These are phyloP conservation scores for Eupithecia pulchellata DNA, from an alignment of 2,888 invertebrate genomes.

Conservation along the genomic window DNA sequence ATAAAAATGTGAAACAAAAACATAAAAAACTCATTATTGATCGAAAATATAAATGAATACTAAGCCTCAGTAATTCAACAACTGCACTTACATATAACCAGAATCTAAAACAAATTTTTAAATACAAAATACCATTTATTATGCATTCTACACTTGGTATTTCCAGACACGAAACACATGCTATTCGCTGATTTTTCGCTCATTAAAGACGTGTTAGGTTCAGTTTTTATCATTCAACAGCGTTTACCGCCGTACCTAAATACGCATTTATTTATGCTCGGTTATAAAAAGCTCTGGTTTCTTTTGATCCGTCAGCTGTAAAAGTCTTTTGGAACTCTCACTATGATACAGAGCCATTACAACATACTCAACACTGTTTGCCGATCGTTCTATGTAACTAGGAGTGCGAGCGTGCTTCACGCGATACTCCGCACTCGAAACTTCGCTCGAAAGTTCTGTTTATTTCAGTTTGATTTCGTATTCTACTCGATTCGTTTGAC, in stretches of 20 bases:
- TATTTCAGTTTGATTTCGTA: constrained; percentile 13
- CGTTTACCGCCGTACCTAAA: not conserved
- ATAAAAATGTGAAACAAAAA: not conserved
- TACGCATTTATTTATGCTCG: not conserved
- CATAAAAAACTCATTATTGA: not conserved
- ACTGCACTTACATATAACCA: no score
- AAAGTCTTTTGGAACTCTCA: constrained; percentile 40
- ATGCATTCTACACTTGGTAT: no score
- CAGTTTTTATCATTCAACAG: not conserved
- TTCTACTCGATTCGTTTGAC: constrained; percentile 1
- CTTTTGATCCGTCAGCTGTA: constrained; percentile 27
- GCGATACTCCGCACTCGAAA: constrained; percentile 29
- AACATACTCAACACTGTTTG: constrained; percentile 64
- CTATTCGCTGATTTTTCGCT: not conserved
- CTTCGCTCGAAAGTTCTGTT: constrained; percentile 22
- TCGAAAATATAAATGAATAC: not conserved
- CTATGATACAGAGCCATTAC: constrained; percentile 63
- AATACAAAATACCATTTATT: not conserved
- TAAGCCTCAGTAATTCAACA: not conserved
- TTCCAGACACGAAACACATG: not conserved
- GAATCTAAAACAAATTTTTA: not conserved
- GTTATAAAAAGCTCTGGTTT: not conserved
- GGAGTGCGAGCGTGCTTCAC: constrained; percentile 17
- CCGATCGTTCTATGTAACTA: constrained; percentile 46
- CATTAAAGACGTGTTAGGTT: not conserved